Conservation (phyloP, 2,888 invertebrate genomes). For the Lithophane ornitopus region DNA sequence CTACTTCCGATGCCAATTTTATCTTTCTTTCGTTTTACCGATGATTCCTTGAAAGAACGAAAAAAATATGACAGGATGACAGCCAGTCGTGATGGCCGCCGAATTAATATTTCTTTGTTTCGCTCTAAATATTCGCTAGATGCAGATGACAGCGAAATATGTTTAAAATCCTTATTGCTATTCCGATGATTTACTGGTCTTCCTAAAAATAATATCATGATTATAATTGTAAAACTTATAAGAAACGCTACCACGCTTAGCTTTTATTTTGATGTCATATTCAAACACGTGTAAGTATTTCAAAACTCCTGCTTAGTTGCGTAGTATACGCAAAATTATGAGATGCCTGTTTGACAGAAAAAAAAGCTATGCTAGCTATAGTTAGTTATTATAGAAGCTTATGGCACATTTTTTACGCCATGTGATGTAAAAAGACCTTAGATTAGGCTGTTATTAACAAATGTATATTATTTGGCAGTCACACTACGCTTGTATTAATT, state of each 20-base stretch:
- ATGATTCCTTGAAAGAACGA: background rate
- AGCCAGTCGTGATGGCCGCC: background rate
- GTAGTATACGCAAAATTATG: slow-evolving; percentile 12
- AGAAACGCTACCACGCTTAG: slow-evolving; percentile 15
- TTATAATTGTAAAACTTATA: background rate
- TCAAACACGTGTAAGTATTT: background rate
- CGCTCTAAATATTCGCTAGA: background rate
- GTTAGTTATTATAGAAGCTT: background rate
- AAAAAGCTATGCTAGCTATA: too few species aligned
- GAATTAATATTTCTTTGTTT: background rate
- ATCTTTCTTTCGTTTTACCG: background rate
- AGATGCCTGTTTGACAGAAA: slow-evolving; percentile 9
- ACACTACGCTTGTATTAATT: background rate
- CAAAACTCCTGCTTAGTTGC: slow-evolving; percentile 2
- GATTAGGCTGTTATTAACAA: slow-evolving; percentile 14
- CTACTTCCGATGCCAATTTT: background rate
- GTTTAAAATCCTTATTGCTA: background rate
- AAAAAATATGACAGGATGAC: background rate
- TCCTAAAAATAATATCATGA: background rate
- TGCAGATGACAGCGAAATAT: background rate
- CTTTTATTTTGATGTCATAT: slow-evolving; percentile 10
- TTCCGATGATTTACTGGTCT: background rate
- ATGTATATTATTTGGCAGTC: slow-evolving; percentile 18
- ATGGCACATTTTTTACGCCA: slow-evolving; percentile 4
- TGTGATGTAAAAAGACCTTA: slow-evolving; percentile 12